Percentiles rank a stretch among this genome's conserved stretches.
These are phyloP conservation scores for Drosophila rhopaloa DNA, from an alignment of 1,140 invertebrate genomes.

Conservation along the genomic window DNA sequence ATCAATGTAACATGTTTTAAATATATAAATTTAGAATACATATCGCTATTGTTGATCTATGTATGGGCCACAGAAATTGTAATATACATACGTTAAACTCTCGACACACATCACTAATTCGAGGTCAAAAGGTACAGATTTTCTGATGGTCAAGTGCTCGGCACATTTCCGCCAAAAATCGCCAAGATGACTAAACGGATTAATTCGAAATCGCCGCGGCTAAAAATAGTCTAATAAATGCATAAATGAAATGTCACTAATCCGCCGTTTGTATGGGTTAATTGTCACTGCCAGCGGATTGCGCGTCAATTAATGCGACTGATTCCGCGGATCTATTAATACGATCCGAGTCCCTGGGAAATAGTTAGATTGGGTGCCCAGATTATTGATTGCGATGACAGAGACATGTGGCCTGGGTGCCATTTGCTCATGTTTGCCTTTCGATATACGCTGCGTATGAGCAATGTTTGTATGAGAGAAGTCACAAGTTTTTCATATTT, in stretches of 20 bases:
- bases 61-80: no score
- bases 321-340: slow-evolving; percentile 24
- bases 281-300: slow-evolving; percentile 20
- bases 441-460: slow-evolving; percentile 24
- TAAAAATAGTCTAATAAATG: slow-evolving; percentile 44
- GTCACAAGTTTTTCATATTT: not conserved
- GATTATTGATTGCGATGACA: slow-evolving; percentile 21
- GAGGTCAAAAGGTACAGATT: slow-evolving; percentile 4
- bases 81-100: no score
- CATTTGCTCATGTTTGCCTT: not conserved
- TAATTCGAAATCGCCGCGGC: slow-evolving; percentile 20
- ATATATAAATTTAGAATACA: no score
- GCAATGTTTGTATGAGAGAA: slow-evolving; percentile 10
- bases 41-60: no score
- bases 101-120: not conserved
- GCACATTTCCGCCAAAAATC: not conserved
- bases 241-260: slow-evolving; percentile 34
- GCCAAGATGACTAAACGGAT: slow-evolving; percentile 15
- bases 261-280: slow-evolving; percentile 15
- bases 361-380: slow-evolving; percentile 9
- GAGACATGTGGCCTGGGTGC: not conserved
- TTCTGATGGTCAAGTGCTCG: not conserved
- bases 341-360: not conserved
- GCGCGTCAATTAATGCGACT: slow-evolving; percentile 33
- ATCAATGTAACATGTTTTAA: no score